Conservation (phyloP, 2,888 invertebrate species). For the Tuta absoluta region DNA sequence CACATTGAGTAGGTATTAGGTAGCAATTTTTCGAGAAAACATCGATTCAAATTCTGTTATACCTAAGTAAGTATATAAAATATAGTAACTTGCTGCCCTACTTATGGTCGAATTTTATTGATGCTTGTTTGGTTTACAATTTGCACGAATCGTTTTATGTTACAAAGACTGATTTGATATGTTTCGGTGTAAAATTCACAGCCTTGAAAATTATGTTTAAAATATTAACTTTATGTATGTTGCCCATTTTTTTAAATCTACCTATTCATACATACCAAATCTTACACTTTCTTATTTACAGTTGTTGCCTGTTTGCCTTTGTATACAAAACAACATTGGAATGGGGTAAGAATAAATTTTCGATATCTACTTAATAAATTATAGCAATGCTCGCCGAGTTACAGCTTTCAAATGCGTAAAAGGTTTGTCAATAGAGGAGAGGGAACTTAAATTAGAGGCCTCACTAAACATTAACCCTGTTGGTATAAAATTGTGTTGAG, state of each 20-base stretch:
- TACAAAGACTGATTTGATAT: neutral
- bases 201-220: neutral
- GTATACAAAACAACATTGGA: constrained; percentile 43
- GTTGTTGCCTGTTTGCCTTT: constrained; percentile 20
- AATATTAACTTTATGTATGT: neutral
- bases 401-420: too few species aligned
- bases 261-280: neutral
- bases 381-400: too few species aligned
- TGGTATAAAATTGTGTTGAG: too few species aligned
- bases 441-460: too few species aligned
- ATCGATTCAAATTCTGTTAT: too few species aligned
- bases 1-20: constrained; percentile 9
- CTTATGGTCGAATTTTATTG: neutral
- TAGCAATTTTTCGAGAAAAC: too few species aligned
- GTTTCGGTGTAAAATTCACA: neutral
- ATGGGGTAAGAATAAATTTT: constrained; percentile 39
- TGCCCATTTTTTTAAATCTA: neutral
- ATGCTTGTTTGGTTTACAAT: neutral
- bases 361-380: too few species aligned
- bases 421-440: too few species aligned
- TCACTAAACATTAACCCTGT: too few species aligned
- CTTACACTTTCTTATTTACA: constrained; percentile 7
- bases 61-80: neutral
- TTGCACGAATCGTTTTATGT: neutral
- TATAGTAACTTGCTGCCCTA: neutral